Evolutionary conservation across 2,797 vertebrate genomes (phyloP).

Genomic region (Todus mexicanus): DNA sequence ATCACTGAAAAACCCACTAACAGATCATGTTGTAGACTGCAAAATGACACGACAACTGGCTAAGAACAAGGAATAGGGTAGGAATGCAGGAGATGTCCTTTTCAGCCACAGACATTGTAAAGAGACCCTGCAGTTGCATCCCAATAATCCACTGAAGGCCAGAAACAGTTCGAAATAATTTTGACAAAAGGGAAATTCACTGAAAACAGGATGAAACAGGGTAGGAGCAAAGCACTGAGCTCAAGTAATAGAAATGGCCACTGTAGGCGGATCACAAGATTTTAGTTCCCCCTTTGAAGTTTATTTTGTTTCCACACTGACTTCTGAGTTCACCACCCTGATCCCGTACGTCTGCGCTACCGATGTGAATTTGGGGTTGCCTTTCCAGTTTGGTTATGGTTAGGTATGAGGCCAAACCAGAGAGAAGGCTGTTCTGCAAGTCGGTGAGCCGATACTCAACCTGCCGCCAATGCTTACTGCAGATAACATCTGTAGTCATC

Average conservation of each 20-base stretch:
- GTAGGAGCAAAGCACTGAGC: not conserved
- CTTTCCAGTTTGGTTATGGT: not conserved
- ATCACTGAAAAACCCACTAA: rapidly evolving
- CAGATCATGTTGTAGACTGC: not conserved
- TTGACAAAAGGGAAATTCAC: not conserved
- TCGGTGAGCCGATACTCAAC: not conserved
- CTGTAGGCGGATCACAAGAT: not conserved
- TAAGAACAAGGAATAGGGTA: not conserved
- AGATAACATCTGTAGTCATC: not conserved
- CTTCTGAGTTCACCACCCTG: not conserved
- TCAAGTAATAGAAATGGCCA: not conserved
- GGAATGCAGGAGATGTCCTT: not conserved
- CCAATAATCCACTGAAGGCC: not conserved
- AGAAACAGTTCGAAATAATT: not conserved
- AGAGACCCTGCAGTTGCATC: not conserved
- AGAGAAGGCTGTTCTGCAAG: not conserved
- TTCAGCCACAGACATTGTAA: not conserved
- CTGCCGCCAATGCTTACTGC: not conserved
- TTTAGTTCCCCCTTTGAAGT: not conserved
- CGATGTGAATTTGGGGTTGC: not conserved
- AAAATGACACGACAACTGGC: not conserved
- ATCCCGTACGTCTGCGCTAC: not conserved
- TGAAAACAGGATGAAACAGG: not conserved
- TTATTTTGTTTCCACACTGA: not conserved
- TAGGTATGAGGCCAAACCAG: not conserved